These are phyloP conservation scores for Rhorus exstirpatorius DNA, from an alignment of 2,888 invertebrate species.

Conservation along the genomic window DNA sequence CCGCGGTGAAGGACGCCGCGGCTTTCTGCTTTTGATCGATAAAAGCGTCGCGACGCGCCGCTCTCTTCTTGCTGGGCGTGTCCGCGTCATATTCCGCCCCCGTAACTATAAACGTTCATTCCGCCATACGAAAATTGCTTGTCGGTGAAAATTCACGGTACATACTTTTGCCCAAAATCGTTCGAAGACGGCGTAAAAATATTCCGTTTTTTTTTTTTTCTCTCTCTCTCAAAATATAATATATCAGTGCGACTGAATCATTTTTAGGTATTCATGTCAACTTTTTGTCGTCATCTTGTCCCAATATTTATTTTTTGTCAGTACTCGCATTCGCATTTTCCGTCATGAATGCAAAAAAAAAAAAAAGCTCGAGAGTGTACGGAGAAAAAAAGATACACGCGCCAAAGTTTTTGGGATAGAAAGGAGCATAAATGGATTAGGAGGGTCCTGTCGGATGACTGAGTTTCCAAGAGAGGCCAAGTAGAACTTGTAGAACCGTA, in stretches of 20 bases:
- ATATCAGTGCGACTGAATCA: no score
- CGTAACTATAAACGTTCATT: slow-evolving; percentile 55
- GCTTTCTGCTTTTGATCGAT: slow-evolving; percentile 80
- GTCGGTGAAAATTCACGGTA: neutral
- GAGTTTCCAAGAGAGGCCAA: slow-evolving; percentile 82
- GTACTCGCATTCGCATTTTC: no score
- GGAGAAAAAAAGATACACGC: slow-evolving; percentile 3
- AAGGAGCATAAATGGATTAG: slow-evolving; percentile 81
- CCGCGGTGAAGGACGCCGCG: slow-evolving; percentile 44
- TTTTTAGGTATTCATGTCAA: no score
- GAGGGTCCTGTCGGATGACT: slow-evolving; percentile 84
- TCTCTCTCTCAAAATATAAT: no score
- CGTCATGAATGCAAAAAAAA: neutral
- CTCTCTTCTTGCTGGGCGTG: slow-evolving; percentile 79
- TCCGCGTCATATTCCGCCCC: slow-evolving; percentile 75
- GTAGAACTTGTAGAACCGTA: slow-evolving; percentile 61
- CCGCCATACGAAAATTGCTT: slow-evolving; percentile 19
- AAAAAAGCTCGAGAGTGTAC: neutral
- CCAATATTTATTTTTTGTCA: no score
- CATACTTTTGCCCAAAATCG: neutral
- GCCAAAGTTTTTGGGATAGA: slow-evolving; percentile 31
- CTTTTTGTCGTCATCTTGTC: no score
- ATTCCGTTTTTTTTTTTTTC: no score
- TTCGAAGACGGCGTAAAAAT: neutral
- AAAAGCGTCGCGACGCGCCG: slow-evolving; percentile 84